A percentile compares a stretch with the other conserved stretches of the same genome.
Evolutionary conservation across 2,797 vertebrate genomes (phyloP).

Genomic region (Diceros bicornis): DNA sequence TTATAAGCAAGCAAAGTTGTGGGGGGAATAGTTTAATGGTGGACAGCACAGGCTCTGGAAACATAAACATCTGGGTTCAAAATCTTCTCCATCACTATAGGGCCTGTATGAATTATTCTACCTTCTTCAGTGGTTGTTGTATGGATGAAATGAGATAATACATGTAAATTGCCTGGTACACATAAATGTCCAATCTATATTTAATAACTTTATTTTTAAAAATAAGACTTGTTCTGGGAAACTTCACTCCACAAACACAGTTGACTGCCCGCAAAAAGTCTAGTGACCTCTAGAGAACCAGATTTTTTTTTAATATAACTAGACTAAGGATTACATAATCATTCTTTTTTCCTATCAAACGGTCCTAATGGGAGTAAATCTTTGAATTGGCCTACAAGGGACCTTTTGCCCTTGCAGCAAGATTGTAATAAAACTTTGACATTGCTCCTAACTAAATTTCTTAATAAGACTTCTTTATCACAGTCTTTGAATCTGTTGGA

Average conservation of each 20-base stretch:
- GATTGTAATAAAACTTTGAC: neutral
- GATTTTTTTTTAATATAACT: neutral
- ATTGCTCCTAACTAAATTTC: slow-evolving; percentile 1
- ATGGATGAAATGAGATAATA: neutral
- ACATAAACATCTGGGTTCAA: slow-evolving; percentile 39
- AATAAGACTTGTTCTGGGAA: neutral
- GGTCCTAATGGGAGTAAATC: neutral
- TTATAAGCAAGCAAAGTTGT: neutral
- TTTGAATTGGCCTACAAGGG: neutral
- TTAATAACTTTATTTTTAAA: neutral
- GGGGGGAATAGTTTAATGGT: neutral
- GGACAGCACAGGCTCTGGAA: neutral
- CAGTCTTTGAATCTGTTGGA: neutral
- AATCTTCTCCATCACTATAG: neutral
- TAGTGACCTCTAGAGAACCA: neutral
- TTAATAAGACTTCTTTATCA: slow-evolving; percentile 10
- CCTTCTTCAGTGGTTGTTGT: neutral
- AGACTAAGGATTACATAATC: neutral
- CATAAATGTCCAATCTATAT: slow-evolving; percentile 20
- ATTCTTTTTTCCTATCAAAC: slow-evolving; percentile 56
- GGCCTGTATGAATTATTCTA: neutral
- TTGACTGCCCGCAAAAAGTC: slow-evolving; percentile 8
- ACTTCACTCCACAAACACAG: neutral
- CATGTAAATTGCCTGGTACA: neutral
- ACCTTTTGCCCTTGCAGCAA: slow-evolving; percentile 1